These are phyloP conservation scores for Schrankia costaestrigalis DNA, from an alignment of 2,888 invertebrate genomes.

Conservation along the genomic window DNA sequence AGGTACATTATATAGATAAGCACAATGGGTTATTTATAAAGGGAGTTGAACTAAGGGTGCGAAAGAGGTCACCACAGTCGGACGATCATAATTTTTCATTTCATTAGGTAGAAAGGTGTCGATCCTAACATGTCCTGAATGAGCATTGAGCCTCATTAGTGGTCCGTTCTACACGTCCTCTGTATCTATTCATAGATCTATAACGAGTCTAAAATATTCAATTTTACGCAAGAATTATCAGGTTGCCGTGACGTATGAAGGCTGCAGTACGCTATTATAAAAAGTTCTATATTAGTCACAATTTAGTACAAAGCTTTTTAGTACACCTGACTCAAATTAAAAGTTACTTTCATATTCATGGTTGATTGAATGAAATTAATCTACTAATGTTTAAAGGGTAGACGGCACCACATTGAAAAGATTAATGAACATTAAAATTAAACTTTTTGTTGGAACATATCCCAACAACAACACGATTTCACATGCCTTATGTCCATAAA, in stretches of 20 bases:
- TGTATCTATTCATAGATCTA: constrained; percentile 23
- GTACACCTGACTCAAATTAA: no score
- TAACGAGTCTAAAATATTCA: constrained; percentile 14
- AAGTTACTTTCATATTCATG: no score
- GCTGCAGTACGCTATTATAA: constrained; percentile 2
- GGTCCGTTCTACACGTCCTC: constrained; percentile 40
- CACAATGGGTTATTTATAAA: constrained; percentile 49
- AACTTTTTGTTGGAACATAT: no score
- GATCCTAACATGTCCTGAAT: constrained; percentile 58
- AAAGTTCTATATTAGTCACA: neutral
- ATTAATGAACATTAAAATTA: no score
- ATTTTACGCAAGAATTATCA: constrained; percentile 9
- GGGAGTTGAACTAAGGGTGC: constrained; percentile 54
- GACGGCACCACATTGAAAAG: no score
- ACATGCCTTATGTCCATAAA: no score
- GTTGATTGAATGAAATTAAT: no score
- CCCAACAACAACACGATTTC: no score
- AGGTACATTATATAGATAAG: constrained; percentile 27
- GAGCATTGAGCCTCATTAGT: constrained; percentile 59
- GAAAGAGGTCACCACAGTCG: constrained; percentile 70
- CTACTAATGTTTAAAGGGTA: no score
- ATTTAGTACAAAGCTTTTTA: no score
- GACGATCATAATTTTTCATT: constrained; percentile 72
- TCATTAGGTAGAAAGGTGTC: constrained; percentile 59
- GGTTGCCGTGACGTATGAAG: constrained; percentile 3